phyloP scores from a whole-genome alignment of 2,797 vertebrate species.

The Onychomys torridus region DNA sequence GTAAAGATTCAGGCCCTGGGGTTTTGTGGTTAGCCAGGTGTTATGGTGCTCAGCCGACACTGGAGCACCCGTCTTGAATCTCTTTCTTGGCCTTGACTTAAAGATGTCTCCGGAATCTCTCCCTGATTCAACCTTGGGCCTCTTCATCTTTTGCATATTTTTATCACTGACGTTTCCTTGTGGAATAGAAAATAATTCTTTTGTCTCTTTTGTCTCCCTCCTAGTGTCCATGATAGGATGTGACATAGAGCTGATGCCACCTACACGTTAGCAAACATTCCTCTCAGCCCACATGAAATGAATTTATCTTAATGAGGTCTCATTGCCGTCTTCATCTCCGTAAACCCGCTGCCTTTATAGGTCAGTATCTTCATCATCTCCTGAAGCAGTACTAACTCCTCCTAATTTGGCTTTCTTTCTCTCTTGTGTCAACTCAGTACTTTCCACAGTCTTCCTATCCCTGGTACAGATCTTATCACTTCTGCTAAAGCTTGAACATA shows the following conservation, averaged over 20 bases:
- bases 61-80: neutral
- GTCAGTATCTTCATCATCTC: neutral
- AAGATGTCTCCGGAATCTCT: neutral
- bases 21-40: neutral
- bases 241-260: neutral
- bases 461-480: neutral
- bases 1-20: neutral
- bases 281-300: neutral
- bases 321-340: neutral
- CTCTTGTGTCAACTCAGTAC: neutral
- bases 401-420: neutral
- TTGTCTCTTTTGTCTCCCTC: neutral
- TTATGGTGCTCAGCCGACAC: neutral
- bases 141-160: neutral
- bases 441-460: neutral
- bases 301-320: neutral
- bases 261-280: neutral
- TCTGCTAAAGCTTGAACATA: conserved; percentile 29
- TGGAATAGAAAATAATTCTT: conserved; percentile 14
- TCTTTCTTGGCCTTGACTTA: conserved; percentile 18
- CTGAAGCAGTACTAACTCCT: neutral
- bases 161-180: neutral
- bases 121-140: neutral
- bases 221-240: conserved; percentile 10
- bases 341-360: neutral